Evolutionary conservation across 2,888 invertebrate genomes (phyloP).

Genomic region (Entomobrya proxima): DNA sequence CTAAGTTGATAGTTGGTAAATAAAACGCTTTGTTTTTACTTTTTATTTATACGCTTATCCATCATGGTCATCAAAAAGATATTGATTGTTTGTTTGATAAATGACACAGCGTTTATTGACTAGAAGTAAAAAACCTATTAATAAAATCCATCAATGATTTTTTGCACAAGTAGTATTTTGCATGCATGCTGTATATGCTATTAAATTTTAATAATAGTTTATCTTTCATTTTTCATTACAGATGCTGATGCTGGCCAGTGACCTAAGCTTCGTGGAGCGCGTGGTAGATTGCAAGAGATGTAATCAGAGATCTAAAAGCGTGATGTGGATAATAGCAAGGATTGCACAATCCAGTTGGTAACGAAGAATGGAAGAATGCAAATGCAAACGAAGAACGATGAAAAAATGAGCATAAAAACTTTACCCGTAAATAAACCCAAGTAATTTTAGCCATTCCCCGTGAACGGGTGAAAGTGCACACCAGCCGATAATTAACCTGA

Average conservation of each 20-base stretch:
- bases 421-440: too few species aligned
- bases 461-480: too few species aligned
- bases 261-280: too few species aligned
- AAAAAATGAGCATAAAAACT: not conserved
- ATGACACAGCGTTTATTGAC: slow-evolving; percentile 3
- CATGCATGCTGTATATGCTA: not conserved
- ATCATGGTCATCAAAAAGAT: not conserved
- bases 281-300: not conserved
- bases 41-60: not conserved
- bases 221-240: slow-evolving; percentile 16
- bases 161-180: not conserved
- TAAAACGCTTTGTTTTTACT: not conserved
- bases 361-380: slow-evolving; percentile 28
- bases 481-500: too few species aligned
- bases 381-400: not conserved
- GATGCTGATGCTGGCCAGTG: slow-evolving; percentile 47
- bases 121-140: not conserved
- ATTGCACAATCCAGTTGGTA: slow-evolving; percentile 17
- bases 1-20: not conserved
- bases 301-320: not conserved
- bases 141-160: slow-evolving; percentile 22
- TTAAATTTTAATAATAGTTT: not conserved
- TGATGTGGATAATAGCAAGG: slow-evolving; percentile 6
- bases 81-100: not conserved
- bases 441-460: not conserved